These are phyloP conservation scores for Trypoxylon attenuatum DNA, from an alignment of 2,888 invertebrate species.

Conservation along the genomic window DNA sequence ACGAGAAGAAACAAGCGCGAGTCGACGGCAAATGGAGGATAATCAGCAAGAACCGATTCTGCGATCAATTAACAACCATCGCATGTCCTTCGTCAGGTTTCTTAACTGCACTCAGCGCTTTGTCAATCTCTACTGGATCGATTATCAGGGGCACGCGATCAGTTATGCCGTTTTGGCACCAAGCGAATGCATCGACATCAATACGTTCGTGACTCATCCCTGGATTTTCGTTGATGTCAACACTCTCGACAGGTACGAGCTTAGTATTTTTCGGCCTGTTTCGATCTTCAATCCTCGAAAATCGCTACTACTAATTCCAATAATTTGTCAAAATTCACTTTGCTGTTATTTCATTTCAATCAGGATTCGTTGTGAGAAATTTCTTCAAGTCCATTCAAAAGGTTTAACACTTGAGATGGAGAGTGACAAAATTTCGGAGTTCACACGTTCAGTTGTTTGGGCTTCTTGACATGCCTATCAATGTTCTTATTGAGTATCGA, in stretches of 20 bases:
- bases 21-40: slow-evolving; percentile 40
- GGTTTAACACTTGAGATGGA: no score
- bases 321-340: not conserved
- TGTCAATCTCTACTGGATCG: slow-evolving; percentile 85
- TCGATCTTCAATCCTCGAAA: not conserved
- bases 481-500: no score
- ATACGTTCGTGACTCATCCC: slow-evolving; percentile 87
- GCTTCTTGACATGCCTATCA: no score
- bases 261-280: not conserved
- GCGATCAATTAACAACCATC: slow-evolving; percentile 61
- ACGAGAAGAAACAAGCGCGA: no score
- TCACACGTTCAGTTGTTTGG: no score
- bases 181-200: slow-evolving; percentile 79
- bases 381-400: not conserved
- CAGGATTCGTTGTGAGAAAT: no score
- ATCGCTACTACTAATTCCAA: not conserved
- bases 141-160: slow-evolving; percentile 81
- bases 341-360: not conserved
- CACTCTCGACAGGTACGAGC: slow-evolving; percentile 80
- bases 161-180: slow-evolving; percentile 79
- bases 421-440: not conserved
- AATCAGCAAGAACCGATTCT: slow-evolving; percentile 40
- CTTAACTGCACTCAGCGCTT: slow-evolving; percentile 77
- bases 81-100: slow-evolving; percentile 78
- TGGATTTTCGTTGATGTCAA: slow-evolving; percentile 87